Evolutionary conservation across 2,888 invertebrate species (phyloP), one percentile per base, ranked within the genome.

Genomic region (Melanotus villosus): DNA sequence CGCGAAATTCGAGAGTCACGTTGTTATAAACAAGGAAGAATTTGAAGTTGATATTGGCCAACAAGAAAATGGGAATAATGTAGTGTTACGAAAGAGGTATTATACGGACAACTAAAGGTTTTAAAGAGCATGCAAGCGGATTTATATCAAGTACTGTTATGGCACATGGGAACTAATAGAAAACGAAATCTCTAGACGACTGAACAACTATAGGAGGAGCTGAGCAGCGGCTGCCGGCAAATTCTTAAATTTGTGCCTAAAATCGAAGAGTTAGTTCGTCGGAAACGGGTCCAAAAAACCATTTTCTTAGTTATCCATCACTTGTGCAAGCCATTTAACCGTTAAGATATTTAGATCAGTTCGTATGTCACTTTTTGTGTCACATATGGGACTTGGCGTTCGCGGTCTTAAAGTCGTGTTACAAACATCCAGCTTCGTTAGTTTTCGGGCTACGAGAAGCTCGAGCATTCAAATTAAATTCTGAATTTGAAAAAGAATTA

Each of bases 361-460:
- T 36, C 60, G 66, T 74, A 73, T 76, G 58, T 70, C 52, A 64
- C 41, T 71, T 75, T 75, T 76, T 76, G 65, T 73, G 45, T 65
- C 67, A 70, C 74, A 76, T 76, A 73, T 76, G 75, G 75, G 68
- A 45, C 38, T 38, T 47, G 26, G 30, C 30, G 30, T 41, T 56
- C 52, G 32, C 26, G 38, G 50, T 26, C 67, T 70, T 71, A 68
- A 68, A n/a, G 36, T 72, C 74, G 68, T 71, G 69, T 66, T 67
- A 66, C 73, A 76, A 73, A 74, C 73, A 71, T 74, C 65, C 60
- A 41, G 59, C 65, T 66, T 58, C 65, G 58, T 58, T 26, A 30
- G 34, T 45, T 58, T 36, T 59, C 41, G 58, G 58, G n/a, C 34
- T 50, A 45, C 34, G 36, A 43, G 36, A 54, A 56, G 43, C 34